Base-by-base conservation (phyloP, 1,140 invertebrate species). In the Papilio dardanus region DNA sequence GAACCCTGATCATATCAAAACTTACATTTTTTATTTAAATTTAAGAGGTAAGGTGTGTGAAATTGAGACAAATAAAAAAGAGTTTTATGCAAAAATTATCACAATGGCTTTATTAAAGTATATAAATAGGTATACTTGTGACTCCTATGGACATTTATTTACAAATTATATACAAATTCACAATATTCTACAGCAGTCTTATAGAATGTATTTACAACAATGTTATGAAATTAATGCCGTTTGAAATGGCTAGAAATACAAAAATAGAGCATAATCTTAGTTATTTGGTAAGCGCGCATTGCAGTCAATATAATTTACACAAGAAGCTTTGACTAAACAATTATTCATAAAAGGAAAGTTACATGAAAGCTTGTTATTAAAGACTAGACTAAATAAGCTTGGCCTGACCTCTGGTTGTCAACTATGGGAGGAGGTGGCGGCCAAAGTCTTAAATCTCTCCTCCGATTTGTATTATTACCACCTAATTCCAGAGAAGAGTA, bases 401-500 rank as follows among this genome's bases (percentile, higher is more conserved):
- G 92, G 81, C 92, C 92, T 37, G 35, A 37, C 74, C 86, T 87
- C 76, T 92, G 90, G 31, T 89, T 89, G 79, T 92, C 90, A 74
- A 93, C 89, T 78, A 93, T 68, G n/a, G 91, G 88, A 35, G 90
- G 90, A 16, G 90, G 89, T 0, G 90, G 92, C 1, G 90, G 90
- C 92, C 90, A 93, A 54, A 92, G 90, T 75, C 92, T 84, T 74
- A 93, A 91, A 16, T 93, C 90, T 67, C 89, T 81, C 76, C 92
- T 86, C 74, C 92, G 80, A 77, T 89, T 92, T 10, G 85, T 84
- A 84, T 89, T 90, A 82, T 84, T 90, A 68, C 83, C 88, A 73
- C 91, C 91, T 83, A 93, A 77, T 79, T 94, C 93, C 88, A 94
- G 85, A 30, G 92, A 93, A 2, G 93, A 94, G 83, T 97, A 97